Evolutionary conservation across 1,140 invertebrate species (phyloP), one percentile per base, ranked within the genome.

Genomic region (Lordiphosa stackelbergi): DNA sequence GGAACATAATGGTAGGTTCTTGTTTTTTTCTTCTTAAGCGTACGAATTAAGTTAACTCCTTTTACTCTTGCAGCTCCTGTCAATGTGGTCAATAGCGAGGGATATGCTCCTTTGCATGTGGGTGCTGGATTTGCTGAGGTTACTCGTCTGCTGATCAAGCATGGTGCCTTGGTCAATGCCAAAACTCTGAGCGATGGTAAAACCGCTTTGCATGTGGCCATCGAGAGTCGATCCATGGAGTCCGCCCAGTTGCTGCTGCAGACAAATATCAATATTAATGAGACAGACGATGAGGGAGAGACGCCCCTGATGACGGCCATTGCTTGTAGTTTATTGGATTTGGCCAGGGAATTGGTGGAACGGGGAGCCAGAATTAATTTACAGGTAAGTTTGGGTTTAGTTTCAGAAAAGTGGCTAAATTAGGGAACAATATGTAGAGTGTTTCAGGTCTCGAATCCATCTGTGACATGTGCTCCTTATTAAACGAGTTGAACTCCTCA

Each of bases 91-190:
- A 96, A 95, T 34, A 95, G 94, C 88, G 96, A 95, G 87, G 95
- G 96, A 54, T 96, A 97, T 85, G 96, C 96, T 24, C 95, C 97
- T 2, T 89, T 98, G 8, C 97, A 98, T 89, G 91, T 97, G 63
- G 96, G 96, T 13, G 93, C 95, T 3, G 96, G 97, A 83, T 71
- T 74, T 28, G 36, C 34, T 8, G 70, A 79, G n/a, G 73, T 87
- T 5, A 73, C 68, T 3, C 40, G 61, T 0, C 45, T 81, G 13
- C 45, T 87, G 9, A 69, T 87, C 22, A 59, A 85, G 45, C 72
- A 86, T 13, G 72, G 83, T 5, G 86, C 86, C 3, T 42, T 78
- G 48, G 83, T 87, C 2, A 88, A 88, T 47, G 56, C 71, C 16
- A 85, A 85, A 22, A 85, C 85, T 0, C n/a, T 87, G 11, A 73